Base-by-base conservation (phyloP, 2,113 vertebrate species). In the Mobula birostris region DNA sequence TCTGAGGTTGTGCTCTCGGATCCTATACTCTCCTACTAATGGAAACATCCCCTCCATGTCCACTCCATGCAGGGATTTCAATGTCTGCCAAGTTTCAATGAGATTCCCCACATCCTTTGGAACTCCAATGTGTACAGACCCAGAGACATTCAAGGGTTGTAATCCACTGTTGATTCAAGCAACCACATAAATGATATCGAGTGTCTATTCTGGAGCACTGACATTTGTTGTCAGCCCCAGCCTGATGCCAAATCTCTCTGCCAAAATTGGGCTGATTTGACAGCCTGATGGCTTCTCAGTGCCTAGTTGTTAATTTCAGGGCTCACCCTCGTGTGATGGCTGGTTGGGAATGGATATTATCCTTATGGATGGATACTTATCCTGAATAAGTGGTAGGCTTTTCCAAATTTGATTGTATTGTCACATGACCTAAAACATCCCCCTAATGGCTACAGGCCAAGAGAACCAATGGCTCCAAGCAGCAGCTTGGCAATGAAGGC, bases 351-450 rank as follows among this genome's bases (percentile, higher is more conserved):
- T 94, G 82, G 36, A 36, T 36, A 36, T 36, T 36, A 36, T 36
- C 36, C 36, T 36, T 36, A 36, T 36, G 36, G 36, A 36, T 36
- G 36, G 36, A 36, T 36, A 36, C 36, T 36, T 36, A 36, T 82
- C 85, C 94, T 94, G 80, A 78, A 95, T 94, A 94, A 95, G 94
- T 68, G 82, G 94, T 83, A 70, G 95, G 85, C 77, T 94, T 95
- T 95, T 95, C 95, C 94, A 93, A 94, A 94, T 93, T 96, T 95
- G 95, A 95, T 95, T 96, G 95, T 96, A 96, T 76, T 96, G 96
- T 96, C 96, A 96, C 94, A 83, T 94, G 96, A 96, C 96, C 96
- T 94, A 95, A 96, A 96, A 94, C 95, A 96, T 95, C 95, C 24
- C 95, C 94, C 95, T 95, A 94, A 95, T 95, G 95, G 94, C 82